Conservation (phyloP, 2,888 invertebrate species). For the Apodemia hepburni region DNA sequence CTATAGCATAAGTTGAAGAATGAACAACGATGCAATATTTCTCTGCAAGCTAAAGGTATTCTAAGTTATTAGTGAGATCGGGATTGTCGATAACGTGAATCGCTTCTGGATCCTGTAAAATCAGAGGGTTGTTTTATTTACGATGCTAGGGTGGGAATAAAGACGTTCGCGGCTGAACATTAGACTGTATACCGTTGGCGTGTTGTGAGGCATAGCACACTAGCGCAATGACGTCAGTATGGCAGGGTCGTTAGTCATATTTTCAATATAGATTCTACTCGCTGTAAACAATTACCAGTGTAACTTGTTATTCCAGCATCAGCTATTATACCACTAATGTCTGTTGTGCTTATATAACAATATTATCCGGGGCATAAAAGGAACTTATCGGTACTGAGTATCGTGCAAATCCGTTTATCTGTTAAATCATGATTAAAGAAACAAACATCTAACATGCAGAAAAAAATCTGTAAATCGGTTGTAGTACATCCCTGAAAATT, state of each 20-base stretch:
- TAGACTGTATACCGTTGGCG: neutral
- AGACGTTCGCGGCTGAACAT: neutral
- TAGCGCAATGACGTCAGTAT: neutral
- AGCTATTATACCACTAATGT: too few relatives aligned
- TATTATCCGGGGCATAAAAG: too few relatives aligned
- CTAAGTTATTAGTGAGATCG: neutral
- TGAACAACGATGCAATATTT: neutral
- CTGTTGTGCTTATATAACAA: too few relatives aligned
- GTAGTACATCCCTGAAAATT: too few relatives aligned
- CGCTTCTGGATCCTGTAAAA: constrained; percentile 7
- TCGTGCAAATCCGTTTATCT: too few relatives aligned
- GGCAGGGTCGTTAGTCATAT: neutral
- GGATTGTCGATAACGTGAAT: neutral
- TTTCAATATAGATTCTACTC: neutral
- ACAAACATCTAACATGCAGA: too few relatives aligned
- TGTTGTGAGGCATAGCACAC: neutral
- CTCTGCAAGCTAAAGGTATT: neutral
- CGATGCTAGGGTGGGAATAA: constrained; percentile 2
- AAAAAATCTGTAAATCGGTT: too few relatives aligned
- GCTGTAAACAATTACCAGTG: too few relatives aligned
- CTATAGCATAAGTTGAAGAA: neutral
- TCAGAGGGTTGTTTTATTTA: constrained; percentile 1
- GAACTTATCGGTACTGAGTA: too few relatives aligned
- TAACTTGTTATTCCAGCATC: too few relatives aligned
- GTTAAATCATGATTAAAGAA: too few relatives aligned